phyloP scores from a whole-genome alignment of 2,113 vertebrate genomes.

The Rhineura floridana region DNA sequence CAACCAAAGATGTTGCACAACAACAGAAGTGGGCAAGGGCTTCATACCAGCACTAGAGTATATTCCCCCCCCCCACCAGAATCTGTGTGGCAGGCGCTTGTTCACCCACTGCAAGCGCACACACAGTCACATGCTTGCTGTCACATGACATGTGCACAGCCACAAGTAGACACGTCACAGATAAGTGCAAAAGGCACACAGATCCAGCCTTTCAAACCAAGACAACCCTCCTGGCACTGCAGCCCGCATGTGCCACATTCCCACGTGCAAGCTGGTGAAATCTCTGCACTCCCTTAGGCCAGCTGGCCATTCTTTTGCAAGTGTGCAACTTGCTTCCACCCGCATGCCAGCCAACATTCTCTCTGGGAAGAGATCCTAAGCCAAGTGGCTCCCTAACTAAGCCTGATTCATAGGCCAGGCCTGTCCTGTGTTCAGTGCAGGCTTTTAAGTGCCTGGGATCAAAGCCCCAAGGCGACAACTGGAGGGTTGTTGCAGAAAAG shows the following conservation, averaged over 20 bases:
- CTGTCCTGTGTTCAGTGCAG: background rate
- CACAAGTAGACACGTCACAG: too few species aligned
- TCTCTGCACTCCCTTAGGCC: fast-evolving
- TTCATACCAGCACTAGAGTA: fast-evolving
- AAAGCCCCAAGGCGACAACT: too few species aligned
- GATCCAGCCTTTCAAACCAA: background rate
- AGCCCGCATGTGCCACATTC: background rate
- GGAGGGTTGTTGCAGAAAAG: background rate
- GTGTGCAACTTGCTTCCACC: background rate
- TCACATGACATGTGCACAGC: background rate
- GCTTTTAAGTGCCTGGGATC: background rate
- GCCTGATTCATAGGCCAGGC: background rate
- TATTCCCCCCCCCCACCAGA: too few species aligned
- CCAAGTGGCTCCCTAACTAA: too few species aligned
- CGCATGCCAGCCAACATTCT: background rate
- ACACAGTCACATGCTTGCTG: too few species aligned
- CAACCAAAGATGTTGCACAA: background rate
- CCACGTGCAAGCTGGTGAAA: too few species aligned
- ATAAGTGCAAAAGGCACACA: background rate
- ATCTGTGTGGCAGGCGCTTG: too few species aligned
- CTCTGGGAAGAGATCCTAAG: too few species aligned
- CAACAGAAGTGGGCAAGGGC: background rate
- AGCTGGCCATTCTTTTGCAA: too few species aligned
- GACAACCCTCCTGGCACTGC: too few species aligned
- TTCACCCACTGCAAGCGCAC: background rate